Evolutionary conservation across 37 sponge, comb jelly and placozoan species (phyloP).

Genomic region (Axinella damicornis): DNA sequence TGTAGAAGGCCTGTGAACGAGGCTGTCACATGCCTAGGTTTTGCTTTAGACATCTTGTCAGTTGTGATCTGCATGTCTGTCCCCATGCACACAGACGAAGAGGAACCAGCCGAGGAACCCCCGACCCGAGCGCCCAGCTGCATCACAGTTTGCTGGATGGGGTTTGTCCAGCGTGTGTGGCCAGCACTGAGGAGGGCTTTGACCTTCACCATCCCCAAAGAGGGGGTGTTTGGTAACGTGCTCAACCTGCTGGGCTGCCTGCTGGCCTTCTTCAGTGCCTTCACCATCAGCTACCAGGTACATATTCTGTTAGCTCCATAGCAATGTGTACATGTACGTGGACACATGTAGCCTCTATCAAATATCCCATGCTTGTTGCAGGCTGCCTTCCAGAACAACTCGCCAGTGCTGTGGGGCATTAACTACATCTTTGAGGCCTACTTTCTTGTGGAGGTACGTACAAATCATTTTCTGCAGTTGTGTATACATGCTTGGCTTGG

Average conservation of each 20-base stretch:
- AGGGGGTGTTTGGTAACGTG: slow-evolving; percentile 18
- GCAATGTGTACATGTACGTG: no score
- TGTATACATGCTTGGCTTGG: no score
- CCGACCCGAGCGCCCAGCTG: not conserved
- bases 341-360: not conserved
- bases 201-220: slow-evolving; percentile 44
- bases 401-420: slow-evolving; percentile 28
- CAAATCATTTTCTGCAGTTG: no score
- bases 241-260: slow-evolving; percentile 48
- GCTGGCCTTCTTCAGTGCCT: slow-evolving; percentile 61
- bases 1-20: no score
- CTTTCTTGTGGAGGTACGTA: slow-evolving; percentile 74
- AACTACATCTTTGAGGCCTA: slow-evolving; percentile 76
- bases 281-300: slow-evolving; percentile 77
- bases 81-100: no score
- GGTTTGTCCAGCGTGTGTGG: slow-evolving; percentile 9
- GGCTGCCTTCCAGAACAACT: slow-evolving; percentile 62
- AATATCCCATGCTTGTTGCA: slow-evolving; percentile 14
- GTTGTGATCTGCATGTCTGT: no score
- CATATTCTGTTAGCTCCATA: no score
- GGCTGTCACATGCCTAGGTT: not conserved
- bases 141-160: not conserved
- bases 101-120: not conserved
- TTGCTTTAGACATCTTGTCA: not conserved
- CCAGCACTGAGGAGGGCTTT: slow-evolving; percentile 9